These are phyloP conservation scores for Harpagifer antarcticus DNA, from an alignment of 2,797 vertebrate genomes.

Conservation along the genomic window DNA sequence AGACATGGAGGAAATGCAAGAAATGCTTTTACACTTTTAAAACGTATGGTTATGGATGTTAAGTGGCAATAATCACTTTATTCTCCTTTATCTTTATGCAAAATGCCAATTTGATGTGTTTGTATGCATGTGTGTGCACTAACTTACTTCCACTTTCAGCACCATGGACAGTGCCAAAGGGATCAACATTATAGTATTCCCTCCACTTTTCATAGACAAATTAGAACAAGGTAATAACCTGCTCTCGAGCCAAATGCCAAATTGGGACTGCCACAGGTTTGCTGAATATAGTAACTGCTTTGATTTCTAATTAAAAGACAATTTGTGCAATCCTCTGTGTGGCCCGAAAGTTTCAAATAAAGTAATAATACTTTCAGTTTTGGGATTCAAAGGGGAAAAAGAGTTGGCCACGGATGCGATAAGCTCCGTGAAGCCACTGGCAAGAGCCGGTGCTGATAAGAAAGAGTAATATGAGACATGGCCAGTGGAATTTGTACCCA, in stretches of 20 bases:
- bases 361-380: slow-evolving; percentile 61
- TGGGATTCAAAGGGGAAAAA: slow-evolving; percentile 40
- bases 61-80: slow-evolving; percentile 24
- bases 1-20: slow-evolving; percentile 4
- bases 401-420: slow-evolving; percentile 54
- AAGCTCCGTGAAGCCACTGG: slow-evolving; percentile 61
- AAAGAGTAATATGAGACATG: slow-evolving; percentile 58
- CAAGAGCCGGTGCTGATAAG: slow-evolving; percentile 60
- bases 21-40: not conserved
- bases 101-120: not conserved
- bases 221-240: slow-evolving; percentile 52
- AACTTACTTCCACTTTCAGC: slow-evolving; percentile 24
- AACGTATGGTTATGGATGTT: slow-evolving; percentile 14
- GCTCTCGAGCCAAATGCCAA: slow-evolving; percentile 42
- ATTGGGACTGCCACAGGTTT: slow-evolving; percentile 62
- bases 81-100: slow-evolving; percentile 15
- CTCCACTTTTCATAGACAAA: slow-evolving; percentile 39
- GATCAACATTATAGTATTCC: slow-evolving; percentile 48
- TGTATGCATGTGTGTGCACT: not conserved
- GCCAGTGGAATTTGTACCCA: slow-evolving; percentile 42
- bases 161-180: slow-evolving; percentile 57
- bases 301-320: slow-evolving; percentile 67
- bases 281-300: slow-evolving; percentile 54
- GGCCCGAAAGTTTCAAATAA: slow-evolving; percentile 64
- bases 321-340: slow-evolving; percentile 53